phyloP scores from a whole-genome alignment of 1,140 invertebrate genomes.

The Homarus americanus region DNA sequence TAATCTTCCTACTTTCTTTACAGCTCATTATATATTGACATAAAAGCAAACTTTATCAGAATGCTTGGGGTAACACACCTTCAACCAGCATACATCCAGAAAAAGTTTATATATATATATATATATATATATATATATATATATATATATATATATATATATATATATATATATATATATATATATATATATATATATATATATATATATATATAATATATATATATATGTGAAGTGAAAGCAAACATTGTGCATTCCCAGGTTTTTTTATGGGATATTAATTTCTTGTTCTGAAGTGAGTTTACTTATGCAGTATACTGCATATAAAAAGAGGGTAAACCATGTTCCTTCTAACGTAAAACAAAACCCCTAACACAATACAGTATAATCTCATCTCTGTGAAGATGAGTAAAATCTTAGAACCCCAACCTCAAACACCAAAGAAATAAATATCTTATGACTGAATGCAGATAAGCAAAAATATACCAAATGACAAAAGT shows the following conservation, averaged over 20 bases:
- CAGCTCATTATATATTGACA: slow-evolving; percentile 6
- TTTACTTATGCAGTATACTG: too few species aligned
- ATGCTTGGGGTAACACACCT: not conserved
- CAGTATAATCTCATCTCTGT: not conserved
- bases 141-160: not conserved
- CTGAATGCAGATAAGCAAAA: not conserved
- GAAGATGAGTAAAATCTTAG: not conserved
- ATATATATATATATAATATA: not conserved
- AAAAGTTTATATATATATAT: slow-evolving; percentile 1
- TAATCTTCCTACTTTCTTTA: not conserved
- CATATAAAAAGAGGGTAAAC: too few species aligned
- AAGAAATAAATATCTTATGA: not conserved
- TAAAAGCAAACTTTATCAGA: not conserved
- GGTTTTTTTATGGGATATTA: not conserved
- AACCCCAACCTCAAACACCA: not conserved
- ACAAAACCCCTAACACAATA: too few species aligned
- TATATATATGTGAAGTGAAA: not conserved
- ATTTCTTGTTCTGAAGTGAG: not conserved
- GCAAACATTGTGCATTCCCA: slow-evolving; percentile 6
- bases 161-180: not conserved
- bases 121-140: slow-evolving; percentile 21
- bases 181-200: slow-evolving; percentile 18
- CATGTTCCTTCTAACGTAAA: not conserved
- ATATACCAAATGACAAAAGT: not conserved
- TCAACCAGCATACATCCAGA: slow-evolving; percentile 10